A percentile compares a stretch with the other conserved stretches of the same genome.
phyloP scores from a whole-genome alignment of 2,797 vertebrate genomes.

The Chrosomus eos region DNA sequence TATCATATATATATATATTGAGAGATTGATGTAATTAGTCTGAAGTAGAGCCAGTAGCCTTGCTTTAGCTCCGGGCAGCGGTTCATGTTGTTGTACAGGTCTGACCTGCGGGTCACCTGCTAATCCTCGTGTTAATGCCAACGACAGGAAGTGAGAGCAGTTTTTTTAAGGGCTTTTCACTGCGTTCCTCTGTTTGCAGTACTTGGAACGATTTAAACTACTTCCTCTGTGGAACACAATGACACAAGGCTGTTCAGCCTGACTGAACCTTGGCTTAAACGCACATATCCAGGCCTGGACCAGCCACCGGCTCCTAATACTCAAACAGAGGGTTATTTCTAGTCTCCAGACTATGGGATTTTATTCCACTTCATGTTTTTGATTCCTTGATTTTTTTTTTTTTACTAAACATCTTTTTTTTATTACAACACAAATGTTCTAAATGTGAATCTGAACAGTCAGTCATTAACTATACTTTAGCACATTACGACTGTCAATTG shows the following conservation, averaged over 20 bases:
- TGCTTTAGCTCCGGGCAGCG: not conserved
- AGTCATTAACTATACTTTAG: no score
- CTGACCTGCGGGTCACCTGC: constrained; percentile 80
- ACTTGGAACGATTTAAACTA: constrained; percentile 82
- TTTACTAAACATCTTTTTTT: not conserved
- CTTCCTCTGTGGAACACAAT: constrained; percentile 82
- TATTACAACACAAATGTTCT: not conserved
- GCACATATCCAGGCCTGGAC: not conserved
- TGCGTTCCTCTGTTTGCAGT: constrained; percentile 78
- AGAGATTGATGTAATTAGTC: not conserved
- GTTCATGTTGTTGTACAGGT: constrained; percentile 69
- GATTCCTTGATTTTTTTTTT: not conserved
- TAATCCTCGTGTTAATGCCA: constrained; percentile 80
- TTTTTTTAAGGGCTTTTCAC: constrained; percentile 73
- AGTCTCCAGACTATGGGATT: not conserved
- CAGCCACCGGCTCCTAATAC: not conserved
- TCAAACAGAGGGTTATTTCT: not conserved
- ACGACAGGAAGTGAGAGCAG: constrained; percentile 80
- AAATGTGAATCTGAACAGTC: not conserved
- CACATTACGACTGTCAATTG: no score
- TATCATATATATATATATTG: no score
- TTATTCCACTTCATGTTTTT: not conserved
- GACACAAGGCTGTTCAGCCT: constrained; percentile 79
- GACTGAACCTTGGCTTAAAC: constrained; percentile 78
- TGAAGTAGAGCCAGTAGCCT: not conserved